Percentiles rank a stretch among this genome's conserved stretches.
Conservation (phyloP, 2,888 invertebrate species). For the Dasypolia templi region DNA sequence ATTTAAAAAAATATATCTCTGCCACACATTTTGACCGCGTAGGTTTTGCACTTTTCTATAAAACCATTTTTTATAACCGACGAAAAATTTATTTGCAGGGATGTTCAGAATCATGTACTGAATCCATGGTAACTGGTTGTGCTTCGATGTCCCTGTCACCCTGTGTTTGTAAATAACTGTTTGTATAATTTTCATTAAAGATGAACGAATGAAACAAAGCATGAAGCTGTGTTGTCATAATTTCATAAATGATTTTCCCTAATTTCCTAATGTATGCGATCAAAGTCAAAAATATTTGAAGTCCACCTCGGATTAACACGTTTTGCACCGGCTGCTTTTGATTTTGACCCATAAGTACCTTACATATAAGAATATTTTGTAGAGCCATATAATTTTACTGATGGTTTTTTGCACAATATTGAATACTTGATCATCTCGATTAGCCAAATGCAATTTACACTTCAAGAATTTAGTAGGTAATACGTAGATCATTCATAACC, state of each 20-base stretch:
- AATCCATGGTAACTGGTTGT: too few relatives aligned
- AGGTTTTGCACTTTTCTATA: too few relatives aligned
- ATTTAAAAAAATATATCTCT: too few relatives aligned
- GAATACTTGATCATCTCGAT: neutral
- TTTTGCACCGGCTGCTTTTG: conserved; percentile 22
- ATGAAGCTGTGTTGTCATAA: neutral
- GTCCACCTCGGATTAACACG: conserved; percentile 1
- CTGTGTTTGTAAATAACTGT: conserved; percentile 36
- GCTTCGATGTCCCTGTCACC: too few relatives aligned
- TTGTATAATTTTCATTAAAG: conserved; percentile 29
- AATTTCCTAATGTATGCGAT: conserved; percentile 7
- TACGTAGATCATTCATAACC: neutral
- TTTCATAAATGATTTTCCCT: conserved; percentile 3
- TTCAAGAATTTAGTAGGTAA: conserved; percentile 3
- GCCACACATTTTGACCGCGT: too few relatives aligned
- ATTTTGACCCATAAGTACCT: conserved; percentile 17
- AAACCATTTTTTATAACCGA: too few relatives aligned
- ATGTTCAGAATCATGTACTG: too few relatives aligned
- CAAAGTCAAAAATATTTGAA: conserved; percentile 28
- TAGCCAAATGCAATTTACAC: conserved; percentile 9
- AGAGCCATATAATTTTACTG: conserved; percentile 6
- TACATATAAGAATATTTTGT: neutral
- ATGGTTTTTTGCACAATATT: neutral
- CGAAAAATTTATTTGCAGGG: too few relatives aligned
- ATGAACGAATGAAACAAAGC: neutral